Evolutionary conservation across 2,888 invertebrate genomes (phyloP), one percentile per base, ranked within the genome.

Genomic region (Euclidia mi): DNA sequence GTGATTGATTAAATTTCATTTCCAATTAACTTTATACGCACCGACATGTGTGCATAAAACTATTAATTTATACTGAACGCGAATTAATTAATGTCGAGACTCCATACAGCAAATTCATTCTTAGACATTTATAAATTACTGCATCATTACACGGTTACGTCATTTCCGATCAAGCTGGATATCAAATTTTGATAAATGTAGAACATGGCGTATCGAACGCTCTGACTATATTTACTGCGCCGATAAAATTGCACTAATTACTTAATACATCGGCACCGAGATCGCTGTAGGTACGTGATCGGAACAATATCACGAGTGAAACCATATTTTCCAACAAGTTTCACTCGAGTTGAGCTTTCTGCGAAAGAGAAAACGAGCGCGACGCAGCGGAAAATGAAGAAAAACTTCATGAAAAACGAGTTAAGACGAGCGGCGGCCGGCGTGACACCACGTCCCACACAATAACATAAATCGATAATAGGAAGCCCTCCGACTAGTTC

Each of bases 401-500:
- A 90, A 91, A 90, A 80, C 72, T 80, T 73, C 59, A 73, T 72
- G 77, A 84, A 89, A 88, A 88, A 85, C 76, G 71, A 79, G 82
- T 79, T 83, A 79, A 76, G 67, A 79, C 78, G 59, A 52, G 48
- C 80, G 78, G 28, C 48, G 42, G 41, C 25, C 49, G 35, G 79
- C 82, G 80, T 81, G 79, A 82, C 82, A 81, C 72, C 80, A 76
- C 84, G 84, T 85, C 84, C 85, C 87, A 84, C 83, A 88, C 87
- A 88, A 86, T 86, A 87, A 88, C 92, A 89, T 91, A 90, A 92
- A 92, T 94, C 93, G 93, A 94, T 94, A 92, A 90, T 91, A 91
- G 92, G 94, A 92, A 93, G 88, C 91, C 92, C 92, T 92, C 91
- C 90, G 93, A 93, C 87, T 94, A 94, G 94, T 92, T 94, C 93